phyloP scores from a whole-genome alignment of 1,140 invertebrate species.

The Caerostris extrusa region DNA sequence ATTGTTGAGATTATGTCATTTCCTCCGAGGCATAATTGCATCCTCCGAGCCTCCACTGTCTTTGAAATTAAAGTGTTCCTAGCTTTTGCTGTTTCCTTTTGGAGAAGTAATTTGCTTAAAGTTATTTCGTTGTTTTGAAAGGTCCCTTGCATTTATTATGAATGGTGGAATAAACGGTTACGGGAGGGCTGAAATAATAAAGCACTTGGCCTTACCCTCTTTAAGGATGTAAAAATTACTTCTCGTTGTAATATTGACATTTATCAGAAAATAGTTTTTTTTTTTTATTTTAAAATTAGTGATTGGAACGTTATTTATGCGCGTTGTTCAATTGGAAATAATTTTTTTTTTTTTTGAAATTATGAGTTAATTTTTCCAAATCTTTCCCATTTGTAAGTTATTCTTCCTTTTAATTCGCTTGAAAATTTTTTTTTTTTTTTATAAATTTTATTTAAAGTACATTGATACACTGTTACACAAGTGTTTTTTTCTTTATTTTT shows the following conservation, averaged over 20 bases:
- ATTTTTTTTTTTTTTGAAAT: too few species aligned
- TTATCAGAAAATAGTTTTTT: too few species aligned
- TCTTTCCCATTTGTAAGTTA: too few species aligned
- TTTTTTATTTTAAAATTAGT: too few species aligned
- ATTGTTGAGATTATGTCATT: constrained; percentile 74
- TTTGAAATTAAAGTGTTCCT: constrained; percentile 59
- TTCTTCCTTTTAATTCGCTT: too few species aligned
- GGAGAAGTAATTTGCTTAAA: constrained; percentile 44
- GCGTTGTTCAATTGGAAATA: too few species aligned
- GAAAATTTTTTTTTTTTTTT: too few species aligned
- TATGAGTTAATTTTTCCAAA: too few species aligned
- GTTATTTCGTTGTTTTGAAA: constrained; percentile 44
- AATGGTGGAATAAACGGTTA: constrained; percentile 11
- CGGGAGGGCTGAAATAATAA: not conserved
- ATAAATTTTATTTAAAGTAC: too few species aligned
- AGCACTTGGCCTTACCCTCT: not conserved
- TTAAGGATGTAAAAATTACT: not conserved
- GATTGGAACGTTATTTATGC: too few species aligned
- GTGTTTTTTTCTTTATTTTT: too few species aligned
- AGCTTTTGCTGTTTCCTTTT: not conserved
- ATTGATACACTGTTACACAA: too few species aligned
- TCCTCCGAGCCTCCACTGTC: constrained; percentile 42
- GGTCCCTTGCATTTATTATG: constrained; percentile 31
- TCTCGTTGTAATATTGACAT: not conserved
- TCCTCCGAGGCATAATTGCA: constrained; percentile 69